Conservation (phyloP, 2,113 vertebrate genomes). For the Stigmatopora argus region DNA sequence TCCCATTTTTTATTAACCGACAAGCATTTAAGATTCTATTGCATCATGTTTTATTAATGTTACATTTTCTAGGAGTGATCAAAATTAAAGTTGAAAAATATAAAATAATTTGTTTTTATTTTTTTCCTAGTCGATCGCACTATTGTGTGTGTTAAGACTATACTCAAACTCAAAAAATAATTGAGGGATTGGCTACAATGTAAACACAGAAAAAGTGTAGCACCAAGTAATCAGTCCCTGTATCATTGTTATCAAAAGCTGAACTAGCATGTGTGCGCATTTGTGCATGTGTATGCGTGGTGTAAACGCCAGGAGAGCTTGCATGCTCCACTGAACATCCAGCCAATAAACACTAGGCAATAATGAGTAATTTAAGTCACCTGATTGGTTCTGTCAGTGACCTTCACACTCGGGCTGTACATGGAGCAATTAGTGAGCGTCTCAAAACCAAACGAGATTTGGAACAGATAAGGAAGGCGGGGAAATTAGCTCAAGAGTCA, state of each 20-base stretch:
- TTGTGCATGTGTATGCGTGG: neutral
- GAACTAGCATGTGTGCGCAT: constrained; percentile 9
- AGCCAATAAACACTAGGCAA: constrained; percentile 44
- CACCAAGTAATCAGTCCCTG: constrained; percentile 46
- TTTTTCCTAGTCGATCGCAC: too few species aligned
- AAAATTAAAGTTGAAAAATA: too few species aligned
- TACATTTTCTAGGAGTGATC: too few species aligned
- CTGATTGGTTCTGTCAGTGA: constrained; percentile 52
- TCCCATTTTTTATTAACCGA: too few species aligned
- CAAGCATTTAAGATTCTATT: too few species aligned
- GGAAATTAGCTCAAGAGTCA: neutral
- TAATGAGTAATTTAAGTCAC: constrained; percentile 64
- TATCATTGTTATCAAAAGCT: constrained; percentile 52
- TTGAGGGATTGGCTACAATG: constrained; percentile 4
- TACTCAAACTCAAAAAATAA: neutral
- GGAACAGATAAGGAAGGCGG: constrained; percentile 8
- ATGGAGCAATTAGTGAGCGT: constrained; percentile 52
- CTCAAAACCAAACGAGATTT: constrained; percentile 48
- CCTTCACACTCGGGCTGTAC: constrained; percentile 67
- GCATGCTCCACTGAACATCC: constrained; percentile 42
- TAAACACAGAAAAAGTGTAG: constrained; percentile 13
- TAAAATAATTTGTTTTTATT: too few species aligned
- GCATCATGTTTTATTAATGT: too few species aligned
- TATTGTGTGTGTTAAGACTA: neutral
- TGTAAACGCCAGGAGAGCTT: constrained; percentile 41